Percentiles rank a stretch among this genome's conserved stretches.
These are phyloP conservation scores for Ecdyonurus torrentis DNA, from an alignment of 2,888 invertebrate genomes.

Conservation along the genomic window DNA sequence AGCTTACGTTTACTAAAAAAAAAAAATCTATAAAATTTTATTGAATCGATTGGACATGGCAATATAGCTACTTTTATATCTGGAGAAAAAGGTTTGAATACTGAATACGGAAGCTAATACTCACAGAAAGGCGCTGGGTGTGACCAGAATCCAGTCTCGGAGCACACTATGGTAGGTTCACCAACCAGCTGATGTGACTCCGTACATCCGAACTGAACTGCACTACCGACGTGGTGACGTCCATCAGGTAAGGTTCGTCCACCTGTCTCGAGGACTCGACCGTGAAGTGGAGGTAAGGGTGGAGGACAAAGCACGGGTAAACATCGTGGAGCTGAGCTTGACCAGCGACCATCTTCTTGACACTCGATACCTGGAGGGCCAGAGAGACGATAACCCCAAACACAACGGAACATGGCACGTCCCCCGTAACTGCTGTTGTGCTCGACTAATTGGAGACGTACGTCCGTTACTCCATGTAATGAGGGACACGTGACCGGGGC, in stretches of 20 bases:
- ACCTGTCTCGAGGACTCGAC: conserved; percentile 37
- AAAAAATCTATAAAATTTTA: too few species aligned
- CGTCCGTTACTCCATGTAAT: conserved; percentile 45
- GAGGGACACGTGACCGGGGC: conserved; percentile 59
- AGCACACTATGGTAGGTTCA: conserved; percentile 68
- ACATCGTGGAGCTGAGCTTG: conserved; percentile 57
- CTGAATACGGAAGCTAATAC: conserved; percentile 16
- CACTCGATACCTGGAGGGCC: conserved; percentile 66
- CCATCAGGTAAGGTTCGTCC: conserved; percentile 21
- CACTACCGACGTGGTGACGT: conserved; percentile 59
- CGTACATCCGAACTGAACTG: conserved; percentile 59
- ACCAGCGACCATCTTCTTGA: conserved; percentile 63
- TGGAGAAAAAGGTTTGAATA: too few species aligned
- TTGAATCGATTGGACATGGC: too few species aligned
- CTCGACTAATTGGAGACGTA: conserved; percentile 56
- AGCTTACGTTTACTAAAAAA: too few species aligned
- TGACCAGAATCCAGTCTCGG: conserved; percentile 76
- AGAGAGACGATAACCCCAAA: conserved; percentile 63
- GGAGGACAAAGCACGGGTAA: conserved; percentile 68
- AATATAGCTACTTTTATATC: too few species aligned
- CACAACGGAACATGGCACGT: conserved; percentile 62
- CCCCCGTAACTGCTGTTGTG: conserved; percentile 69
- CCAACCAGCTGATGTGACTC: conserved; percentile 50
- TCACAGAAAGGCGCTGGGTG: conserved; percentile 69
- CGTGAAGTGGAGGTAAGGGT: conserved; percentile 54